phyloP scores from a whole-genome alignment of 1,140 invertebrate genomes.

The Druon quercuslanigerum region DNA sequence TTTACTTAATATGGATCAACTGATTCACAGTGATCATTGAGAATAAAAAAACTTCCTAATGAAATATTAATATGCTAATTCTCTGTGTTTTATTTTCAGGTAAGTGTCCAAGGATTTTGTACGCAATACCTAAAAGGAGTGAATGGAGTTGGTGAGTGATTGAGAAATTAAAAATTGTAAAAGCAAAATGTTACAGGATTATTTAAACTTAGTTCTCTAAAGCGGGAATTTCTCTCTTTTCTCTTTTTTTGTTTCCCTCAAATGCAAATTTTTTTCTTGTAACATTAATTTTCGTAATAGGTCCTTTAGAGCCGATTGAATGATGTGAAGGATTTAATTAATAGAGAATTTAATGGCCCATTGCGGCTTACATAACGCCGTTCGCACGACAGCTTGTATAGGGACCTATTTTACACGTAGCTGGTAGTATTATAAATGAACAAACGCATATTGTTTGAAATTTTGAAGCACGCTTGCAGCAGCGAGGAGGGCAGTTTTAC shows the following conservation, averaged over 20 bases:
- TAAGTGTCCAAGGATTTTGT: too few relatives aligned
- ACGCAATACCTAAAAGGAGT: too few relatives aligned
- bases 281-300: constrained; percentile 26
- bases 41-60: too few relatives aligned
- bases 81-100: too few relatives aligned
- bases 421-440: constrained; percentile 3
- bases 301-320: constrained; percentile 20
- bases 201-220: not conserved
- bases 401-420: not conserved
- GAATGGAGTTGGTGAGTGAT: too few relatives aligned
- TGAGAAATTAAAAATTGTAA: not conserved
- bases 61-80: too few relatives aligned
- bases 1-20: too few relatives aligned
- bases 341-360: constrained; percentile 29
- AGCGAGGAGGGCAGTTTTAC: constrained; percentile 51
- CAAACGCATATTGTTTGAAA: constrained; percentile 25
- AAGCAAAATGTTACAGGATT: constrained; percentile 12
- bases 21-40: too few relatives aligned
- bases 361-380: constrained; percentile 10
- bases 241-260: not conserved
- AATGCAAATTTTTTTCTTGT: constrained; percentile 7
- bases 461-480: not conserved
- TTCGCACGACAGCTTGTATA: not conserved
- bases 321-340: constrained; percentile 20
- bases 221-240: constrained; percentile 9